These are phyloP conservation scores for Barypeithes pellucidus DNA, from an alignment of 2,888 invertebrate genomes.

Conservation along the genomic window DNA sequence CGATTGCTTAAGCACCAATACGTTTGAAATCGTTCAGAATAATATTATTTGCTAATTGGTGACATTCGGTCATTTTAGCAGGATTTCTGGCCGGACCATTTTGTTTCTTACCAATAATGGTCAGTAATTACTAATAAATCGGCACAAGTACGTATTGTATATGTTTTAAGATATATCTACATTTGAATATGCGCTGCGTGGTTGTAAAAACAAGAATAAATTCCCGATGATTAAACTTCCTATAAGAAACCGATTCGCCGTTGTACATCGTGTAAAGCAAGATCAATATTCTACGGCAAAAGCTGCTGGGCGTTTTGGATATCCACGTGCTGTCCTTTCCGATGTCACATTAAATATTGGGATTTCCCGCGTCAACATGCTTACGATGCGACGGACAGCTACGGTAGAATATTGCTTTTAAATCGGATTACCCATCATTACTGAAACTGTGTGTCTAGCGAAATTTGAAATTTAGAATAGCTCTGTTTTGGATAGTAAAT, in stretches of 20 bases:
- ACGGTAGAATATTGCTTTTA: slow-evolving; percentile 24
- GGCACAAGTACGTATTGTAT: no score
- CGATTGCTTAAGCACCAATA: no score
- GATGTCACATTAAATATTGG: slow-evolving; percentile 37
- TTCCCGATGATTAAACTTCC: neutral
- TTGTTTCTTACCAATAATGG: no score
- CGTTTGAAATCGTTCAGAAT: no score
- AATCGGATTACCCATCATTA: slow-evolving; percentile 15
- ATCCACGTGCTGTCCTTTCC: slow-evolving; percentile 45
- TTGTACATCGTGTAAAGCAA: slow-evolving; percentile 31
- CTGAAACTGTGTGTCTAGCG: neutral
- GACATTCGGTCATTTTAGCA: no score
- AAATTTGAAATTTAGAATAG: slow-evolving; percentile 15
- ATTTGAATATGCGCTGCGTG: no score
- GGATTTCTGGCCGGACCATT: no score
- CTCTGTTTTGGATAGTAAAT: neutral
- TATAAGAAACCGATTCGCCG: slow-evolving; percentile 19
- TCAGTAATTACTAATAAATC: no score
- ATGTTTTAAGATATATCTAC: no score
- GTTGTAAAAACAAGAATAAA: no score
- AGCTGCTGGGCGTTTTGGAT: slow-evolving; percentile 44
- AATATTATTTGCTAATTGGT: no score
- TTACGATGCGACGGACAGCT: slow-evolving; percentile 14
- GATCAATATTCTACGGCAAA: slow-evolving; percentile 37
- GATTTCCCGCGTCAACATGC: slow-evolving; percentile 35